phyloP scores from a whole-genome alignment of 2,888 invertebrate genomes.

The Andrena bicolor region DNA sequence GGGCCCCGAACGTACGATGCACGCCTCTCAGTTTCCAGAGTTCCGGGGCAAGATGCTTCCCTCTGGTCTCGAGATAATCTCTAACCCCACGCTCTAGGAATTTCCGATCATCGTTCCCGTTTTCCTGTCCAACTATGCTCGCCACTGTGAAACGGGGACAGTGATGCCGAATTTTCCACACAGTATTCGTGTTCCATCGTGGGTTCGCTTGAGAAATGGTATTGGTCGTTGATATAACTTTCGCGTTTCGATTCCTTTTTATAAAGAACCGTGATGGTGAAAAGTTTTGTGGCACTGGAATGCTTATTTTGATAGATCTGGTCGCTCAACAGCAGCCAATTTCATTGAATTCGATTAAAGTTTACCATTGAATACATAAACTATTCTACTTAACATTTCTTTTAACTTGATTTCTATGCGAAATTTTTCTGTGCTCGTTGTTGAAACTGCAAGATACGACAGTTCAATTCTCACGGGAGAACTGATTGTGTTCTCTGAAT shows the following conservation, averaged over 20 bases:
- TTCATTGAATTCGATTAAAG: no score
- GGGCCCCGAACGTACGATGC: conserved; percentile 56
- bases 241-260: not conserved
- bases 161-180: conserved; percentile 27
- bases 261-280: no score
- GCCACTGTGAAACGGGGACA: conserved; percentile 19
- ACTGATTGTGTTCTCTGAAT: not conserved
- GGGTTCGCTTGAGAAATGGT: not conserved
- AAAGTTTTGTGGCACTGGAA: no score
- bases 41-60: conserved; percentile 50
- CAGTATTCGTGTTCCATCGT: not conserved
- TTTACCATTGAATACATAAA: no score
- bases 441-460: no score
- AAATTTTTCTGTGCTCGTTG: no score
- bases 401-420: no score
- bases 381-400: no score
- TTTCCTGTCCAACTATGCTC: conserved; percentile 43
- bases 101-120: conserved; percentile 61
- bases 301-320: no score
- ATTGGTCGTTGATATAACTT: not conserved
- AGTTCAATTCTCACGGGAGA: no score
- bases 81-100: conserved; percentile 51
- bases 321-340: no score
- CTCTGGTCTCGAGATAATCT: conserved; percentile 53
- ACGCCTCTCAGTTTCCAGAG: conserved; percentile 47